Conservation (phyloP, 2,888 invertebrate species). For the Rhogogaster chlorosoma region DNA sequence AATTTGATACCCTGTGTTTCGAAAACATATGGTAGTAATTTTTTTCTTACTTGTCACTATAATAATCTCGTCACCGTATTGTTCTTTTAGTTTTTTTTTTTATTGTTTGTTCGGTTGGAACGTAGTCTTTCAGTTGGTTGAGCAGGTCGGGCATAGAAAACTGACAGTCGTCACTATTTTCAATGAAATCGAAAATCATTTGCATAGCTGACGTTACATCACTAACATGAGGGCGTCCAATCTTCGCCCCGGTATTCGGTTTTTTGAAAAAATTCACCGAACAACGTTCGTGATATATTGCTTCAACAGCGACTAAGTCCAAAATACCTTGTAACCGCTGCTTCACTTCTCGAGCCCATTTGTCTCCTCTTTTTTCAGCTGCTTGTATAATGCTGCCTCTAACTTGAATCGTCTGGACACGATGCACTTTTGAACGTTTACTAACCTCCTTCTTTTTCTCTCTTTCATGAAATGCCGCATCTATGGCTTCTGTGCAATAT, state of each 20-base stretch:
- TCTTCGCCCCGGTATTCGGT: conserved; percentile 32
- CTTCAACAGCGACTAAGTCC: conserved; percentile 49
- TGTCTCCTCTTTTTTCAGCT: conserved; percentile 22
- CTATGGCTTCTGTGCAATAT: conserved; percentile 6
- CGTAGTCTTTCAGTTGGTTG: conserved; percentile 40
- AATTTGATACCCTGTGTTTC: conserved; percentile 57
- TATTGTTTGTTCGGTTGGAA: conserved; percentile 41
- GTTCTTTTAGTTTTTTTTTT: conserved; percentile 13
- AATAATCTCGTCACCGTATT: conserved; percentile 21
- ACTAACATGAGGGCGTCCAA: conserved; percentile 34
- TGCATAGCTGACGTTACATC: conserved; percentile 46
- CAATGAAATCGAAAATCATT: conserved; percentile 45
- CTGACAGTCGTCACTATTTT: conserved; percentile 49
- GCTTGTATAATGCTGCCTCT: not conserved
- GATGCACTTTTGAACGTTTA: conserved; percentile 20
- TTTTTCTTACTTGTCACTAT: conserved; percentile 23
- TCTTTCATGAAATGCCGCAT: conserved; percentile 13
- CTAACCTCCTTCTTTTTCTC: not conserved
- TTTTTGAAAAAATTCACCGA: conserved; percentile 44
- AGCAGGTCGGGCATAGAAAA: conserved; percentile 45
- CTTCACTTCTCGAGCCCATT: conserved; percentile 46
- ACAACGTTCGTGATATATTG: conserved; percentile 48
- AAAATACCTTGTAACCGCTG: conserved; percentile 40
- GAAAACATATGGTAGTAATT: conserved; percentile 53
- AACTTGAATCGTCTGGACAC: not conserved